phyloP scores from a whole-genome alignment of 2,797 vertebrate species.

The Chaunax sp. region DNA sequence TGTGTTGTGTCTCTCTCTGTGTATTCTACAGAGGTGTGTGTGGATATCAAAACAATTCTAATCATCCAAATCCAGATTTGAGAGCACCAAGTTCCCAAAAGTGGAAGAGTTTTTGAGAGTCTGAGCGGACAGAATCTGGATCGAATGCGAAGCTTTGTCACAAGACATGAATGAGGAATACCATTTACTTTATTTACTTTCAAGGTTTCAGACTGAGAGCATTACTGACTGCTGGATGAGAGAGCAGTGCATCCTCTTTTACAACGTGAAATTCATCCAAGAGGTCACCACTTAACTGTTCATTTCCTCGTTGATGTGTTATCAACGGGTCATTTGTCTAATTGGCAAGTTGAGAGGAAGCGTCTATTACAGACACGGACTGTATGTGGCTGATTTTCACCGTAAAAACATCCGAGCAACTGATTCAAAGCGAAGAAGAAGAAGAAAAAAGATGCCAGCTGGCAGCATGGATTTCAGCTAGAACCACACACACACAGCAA shows the following conservation, averaged over 20 bases:
- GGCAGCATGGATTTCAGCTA: not conserved
- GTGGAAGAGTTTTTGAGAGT: not conserved
- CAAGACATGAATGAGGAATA: not conserved
- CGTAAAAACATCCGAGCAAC: too few relatives aligned
- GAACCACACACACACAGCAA: too few relatives aligned
- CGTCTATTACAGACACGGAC: too few relatives aligned
- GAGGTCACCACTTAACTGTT: too few relatives aligned
- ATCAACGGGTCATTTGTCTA: too few relatives aligned
- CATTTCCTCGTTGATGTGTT: too few relatives aligned
- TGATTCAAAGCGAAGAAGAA: not conserved
- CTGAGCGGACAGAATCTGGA: not conserved
- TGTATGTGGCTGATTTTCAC: too few relatives aligned
- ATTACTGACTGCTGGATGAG: not conserved
- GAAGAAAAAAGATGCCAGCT: not conserved
- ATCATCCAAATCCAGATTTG: too few relatives aligned
- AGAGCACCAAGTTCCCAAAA: too few relatives aligned
- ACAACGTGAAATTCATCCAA: too few relatives aligned
- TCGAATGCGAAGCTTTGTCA: too few relatives aligned
- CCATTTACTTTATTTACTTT: not conserved
- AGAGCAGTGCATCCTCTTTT: not conserved
- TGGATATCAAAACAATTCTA: not conserved
- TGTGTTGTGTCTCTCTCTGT: conserved; percentile 12
- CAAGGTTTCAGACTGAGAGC: not conserved
- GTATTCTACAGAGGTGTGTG: not conserved
- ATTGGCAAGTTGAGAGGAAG: too few relatives aligned